These are phyloP conservation scores for Poecilus cupreus DNA, from an alignment of 2,888 invertebrate species.

Conservation along the genomic window DNA sequence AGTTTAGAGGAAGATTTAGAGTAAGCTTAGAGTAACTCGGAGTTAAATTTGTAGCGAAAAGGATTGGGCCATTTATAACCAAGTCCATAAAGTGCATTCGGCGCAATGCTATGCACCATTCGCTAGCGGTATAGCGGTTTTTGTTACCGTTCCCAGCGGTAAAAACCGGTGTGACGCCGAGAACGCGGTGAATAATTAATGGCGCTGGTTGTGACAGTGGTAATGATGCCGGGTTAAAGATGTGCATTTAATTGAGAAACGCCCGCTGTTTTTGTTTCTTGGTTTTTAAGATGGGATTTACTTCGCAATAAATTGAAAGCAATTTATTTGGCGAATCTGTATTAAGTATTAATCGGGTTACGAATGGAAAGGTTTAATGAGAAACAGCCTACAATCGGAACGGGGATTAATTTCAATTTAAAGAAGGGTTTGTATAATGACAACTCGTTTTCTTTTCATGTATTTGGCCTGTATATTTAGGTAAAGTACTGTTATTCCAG, in stretches of 20 bases:
- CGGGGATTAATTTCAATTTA: not conserved
- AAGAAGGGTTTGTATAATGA: not conserved
- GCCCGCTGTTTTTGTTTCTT: constrained; percentile 13
- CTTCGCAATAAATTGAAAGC: not conserved
- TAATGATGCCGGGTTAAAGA: constrained; percentile 34
- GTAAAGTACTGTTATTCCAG: no score
- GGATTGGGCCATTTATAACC: constrained; percentile 21
- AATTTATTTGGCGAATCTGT: constrained; percentile 1
- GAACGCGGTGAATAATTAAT: not conserved
- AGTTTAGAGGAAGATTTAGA: not conserved
- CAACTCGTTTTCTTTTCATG: not conserved
- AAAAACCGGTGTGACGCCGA: constrained; percentile 1
- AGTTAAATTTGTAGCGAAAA: constrained; percentile 14
- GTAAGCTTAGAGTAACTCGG: not conserved
- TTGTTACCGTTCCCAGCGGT: constrained; percentile 23
- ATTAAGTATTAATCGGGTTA: constrained; percentile 28
- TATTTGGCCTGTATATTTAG: no score
- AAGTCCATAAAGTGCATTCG: constrained; percentile 16
- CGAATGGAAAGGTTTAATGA: constrained; percentile 13
- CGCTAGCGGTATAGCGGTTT: constrained; percentile 15
- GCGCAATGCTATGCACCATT: constrained; percentile 10
- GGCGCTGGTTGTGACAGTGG: constrained; percentile 28
- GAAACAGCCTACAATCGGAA: not conserved
- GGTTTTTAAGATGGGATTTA: constrained; percentile 27
- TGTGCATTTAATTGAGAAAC: constrained; percentile 41